Base-by-base conservation (phyloP, 2,797 vertebrate species). In the Gallinago solitaria region DNA sequence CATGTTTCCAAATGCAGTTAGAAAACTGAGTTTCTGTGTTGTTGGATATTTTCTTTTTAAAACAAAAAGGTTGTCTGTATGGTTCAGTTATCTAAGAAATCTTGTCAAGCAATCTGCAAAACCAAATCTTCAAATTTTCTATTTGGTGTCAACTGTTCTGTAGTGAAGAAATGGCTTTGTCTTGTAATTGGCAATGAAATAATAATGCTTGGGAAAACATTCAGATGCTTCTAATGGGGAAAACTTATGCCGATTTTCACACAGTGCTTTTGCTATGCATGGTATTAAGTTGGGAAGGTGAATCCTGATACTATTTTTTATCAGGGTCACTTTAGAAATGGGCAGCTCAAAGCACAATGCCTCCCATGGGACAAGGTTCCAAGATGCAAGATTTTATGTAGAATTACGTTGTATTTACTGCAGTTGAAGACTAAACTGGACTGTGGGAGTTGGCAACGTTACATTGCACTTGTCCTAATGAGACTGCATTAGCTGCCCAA, bases 401-500 rank as follows among this genome's bases (percentile, higher is more conserved):
- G 65, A 91, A 86, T 78, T 39, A 61, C 37, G 50, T 86, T 89
- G 65, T 88, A 51, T 81, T 92, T 68, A 76, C 67, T 96, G 81
- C 87, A 85, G 53, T 48, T 74, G 35, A 83, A 92, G 57, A 76
- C 68, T 92, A 24, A 95, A 83, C 51, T 63, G 78, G 82, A 93
- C 90, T 94, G 70, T 76, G 86, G 87, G 86, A 83, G 79, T 85
- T 92, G 89, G 69, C 95, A 91, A 97, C 1, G 7, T 95, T 95
- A 94, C 37, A 73, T 89, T 94, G 95, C 90, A 87, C 89, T 97
- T 98, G 97, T 98, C 98, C 96, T 97, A 93, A 94, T 98, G 98
- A 96, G 97, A 98, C 89, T 96, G 98, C 98, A 98, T 98, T 98
- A 98, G 97, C 98, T 98, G 98, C 97, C 98, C 97, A 96, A 97